phyloP scores from a whole-genome alignment of 2,888 invertebrate genomes.

The Tetramorium bicarinatum region DNA sequence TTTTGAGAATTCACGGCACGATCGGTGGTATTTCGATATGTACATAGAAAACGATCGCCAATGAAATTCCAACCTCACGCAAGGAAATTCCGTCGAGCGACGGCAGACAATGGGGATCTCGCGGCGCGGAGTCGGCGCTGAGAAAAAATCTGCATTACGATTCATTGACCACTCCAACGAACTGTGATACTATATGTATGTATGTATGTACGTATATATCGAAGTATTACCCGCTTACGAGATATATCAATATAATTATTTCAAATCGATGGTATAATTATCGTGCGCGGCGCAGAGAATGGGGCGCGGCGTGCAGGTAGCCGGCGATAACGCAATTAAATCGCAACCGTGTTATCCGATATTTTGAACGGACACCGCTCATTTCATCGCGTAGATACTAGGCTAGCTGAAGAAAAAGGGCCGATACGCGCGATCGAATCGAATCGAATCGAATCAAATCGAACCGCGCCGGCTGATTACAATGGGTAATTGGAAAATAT shows the following conservation, averaged over 20 bases:
- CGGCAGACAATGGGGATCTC: conserved; percentile 22
- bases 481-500: conserved; percentile 56
- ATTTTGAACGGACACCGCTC: conserved; percentile 61
- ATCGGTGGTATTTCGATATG: conserved; percentile 61
- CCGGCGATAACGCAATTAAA: conserved; percentile 73
- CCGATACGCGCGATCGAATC: conserved; percentile 29
- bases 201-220: neutral
- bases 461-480: conserved; percentile 31
- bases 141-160: conserved; percentile 40
- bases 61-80: conserved; percentile 64
- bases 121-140: neutral
- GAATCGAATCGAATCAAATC: conserved; percentile 23
- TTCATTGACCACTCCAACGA: conserved; percentile 41
- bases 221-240: conserved; percentile 60
- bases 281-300: conserved; percentile 32
- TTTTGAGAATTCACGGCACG: conserved; percentile 69
- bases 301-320: conserved; percentile 47
- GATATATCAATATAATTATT: conserved; percentile 68
- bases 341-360: conserved; percentile 65
- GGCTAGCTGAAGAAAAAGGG: neutral
- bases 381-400: conserved; percentile 50
- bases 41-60: conserved; percentile 70
- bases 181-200: conserved; percentile 8
- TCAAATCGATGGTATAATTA: conserved; percentile 73
- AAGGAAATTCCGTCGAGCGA: neutral